Conservation (phyloP, 2,888 invertebrate genomes). For the Pollenia amentaria region DNA sequence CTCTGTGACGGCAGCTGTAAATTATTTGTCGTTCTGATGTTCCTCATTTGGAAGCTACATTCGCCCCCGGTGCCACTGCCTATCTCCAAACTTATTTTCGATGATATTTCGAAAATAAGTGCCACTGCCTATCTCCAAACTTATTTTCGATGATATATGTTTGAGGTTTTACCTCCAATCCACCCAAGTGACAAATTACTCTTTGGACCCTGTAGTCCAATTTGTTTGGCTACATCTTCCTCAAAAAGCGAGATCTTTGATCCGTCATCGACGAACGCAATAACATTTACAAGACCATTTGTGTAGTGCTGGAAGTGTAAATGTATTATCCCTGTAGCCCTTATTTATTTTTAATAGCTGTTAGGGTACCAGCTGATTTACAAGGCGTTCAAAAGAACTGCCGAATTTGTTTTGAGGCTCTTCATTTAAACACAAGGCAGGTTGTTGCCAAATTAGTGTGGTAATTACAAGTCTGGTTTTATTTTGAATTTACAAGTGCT, state of each 20-base stretch:
- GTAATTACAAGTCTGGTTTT: too few species aligned
- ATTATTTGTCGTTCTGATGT: constrained; percentile 36
- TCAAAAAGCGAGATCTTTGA: constrained; percentile 60
- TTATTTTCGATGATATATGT: constrained; percentile 21
- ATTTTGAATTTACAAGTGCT: too few species aligned
- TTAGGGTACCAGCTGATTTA: too few species aligned
- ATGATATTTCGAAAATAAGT: constrained; percentile 19
- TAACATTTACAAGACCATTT: too few species aligned
- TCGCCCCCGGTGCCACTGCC: not conserved
- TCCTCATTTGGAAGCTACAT: constrained; percentile 20
- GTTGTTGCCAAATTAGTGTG: too few species aligned
- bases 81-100: constrained; percentile 40
- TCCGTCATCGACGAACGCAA: constrained; percentile 32
- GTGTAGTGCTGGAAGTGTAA: too few species aligned
- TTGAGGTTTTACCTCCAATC: constrained; percentile 29
- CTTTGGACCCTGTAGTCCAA: constrained; percentile 53
- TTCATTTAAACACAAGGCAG: too few species aligned
- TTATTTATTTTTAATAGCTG: too few species aligned
- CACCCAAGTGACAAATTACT: constrained; percentile 23
- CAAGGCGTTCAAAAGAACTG: too few species aligned
- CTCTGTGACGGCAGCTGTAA: constrained; percentile 34
- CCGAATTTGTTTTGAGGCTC: too few species aligned
- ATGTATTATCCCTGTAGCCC: too few species aligned
- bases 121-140: constrained; percentile 33
- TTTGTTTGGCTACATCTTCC: constrained; percentile 42